Conservation (phyloP, 2,113 vertebrate genomes). For the Peromyscus polionotus region DNA sequence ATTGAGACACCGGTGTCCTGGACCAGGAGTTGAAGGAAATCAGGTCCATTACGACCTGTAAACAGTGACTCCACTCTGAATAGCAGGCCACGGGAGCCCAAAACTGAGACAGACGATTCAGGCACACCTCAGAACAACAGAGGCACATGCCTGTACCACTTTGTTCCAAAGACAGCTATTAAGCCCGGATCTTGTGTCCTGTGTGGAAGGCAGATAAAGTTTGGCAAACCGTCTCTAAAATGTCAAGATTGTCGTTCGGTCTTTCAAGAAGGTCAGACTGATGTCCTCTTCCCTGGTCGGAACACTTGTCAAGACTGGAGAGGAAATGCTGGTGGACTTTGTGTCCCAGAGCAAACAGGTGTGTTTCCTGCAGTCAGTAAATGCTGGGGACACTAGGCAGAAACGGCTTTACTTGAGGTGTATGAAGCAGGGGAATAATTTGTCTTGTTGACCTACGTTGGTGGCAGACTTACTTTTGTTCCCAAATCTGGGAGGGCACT, state of each 20-base stretch:
- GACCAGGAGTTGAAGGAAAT: constrained; percentile 91
- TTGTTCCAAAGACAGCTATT: constrained; percentile 97
- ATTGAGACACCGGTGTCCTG: constrained; percentile 94
- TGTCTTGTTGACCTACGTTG: constrained; percentile 90
- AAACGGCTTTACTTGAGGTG: constrained; percentile 89
- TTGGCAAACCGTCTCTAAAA: constrained; percentile 95
- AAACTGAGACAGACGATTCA: constrained; percentile 79
- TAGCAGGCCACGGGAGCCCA: constrained; percentile 86
- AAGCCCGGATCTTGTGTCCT: constrained; percentile 97
- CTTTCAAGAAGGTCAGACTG: constrained; percentile 95
- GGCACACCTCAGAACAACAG: constrained; percentile 91
- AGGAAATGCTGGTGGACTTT: constrained; percentile 94
- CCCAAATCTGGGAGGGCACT: constrained; percentile 95
- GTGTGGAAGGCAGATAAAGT: constrained; percentile 97
- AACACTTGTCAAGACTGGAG: constrained; percentile 92
- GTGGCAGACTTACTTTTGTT: constrained; percentile 94
- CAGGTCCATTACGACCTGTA: constrained; percentile 92
- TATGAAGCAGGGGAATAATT: constrained; percentile 94
- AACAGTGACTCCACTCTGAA: constrained; percentile 91
- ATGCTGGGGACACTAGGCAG: not conserved
- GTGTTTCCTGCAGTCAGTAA: constrained; percentile 65
- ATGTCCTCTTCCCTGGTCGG: constrained; percentile 91
- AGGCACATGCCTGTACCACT: constrained; percentile 93
- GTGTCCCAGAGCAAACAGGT: constrained; percentile 86
- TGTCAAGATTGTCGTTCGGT: constrained; percentile 96